Conservation (phyloP, 53 echinoderm and acorn worm genomes). For the Echinarachnius parma region DNA sequence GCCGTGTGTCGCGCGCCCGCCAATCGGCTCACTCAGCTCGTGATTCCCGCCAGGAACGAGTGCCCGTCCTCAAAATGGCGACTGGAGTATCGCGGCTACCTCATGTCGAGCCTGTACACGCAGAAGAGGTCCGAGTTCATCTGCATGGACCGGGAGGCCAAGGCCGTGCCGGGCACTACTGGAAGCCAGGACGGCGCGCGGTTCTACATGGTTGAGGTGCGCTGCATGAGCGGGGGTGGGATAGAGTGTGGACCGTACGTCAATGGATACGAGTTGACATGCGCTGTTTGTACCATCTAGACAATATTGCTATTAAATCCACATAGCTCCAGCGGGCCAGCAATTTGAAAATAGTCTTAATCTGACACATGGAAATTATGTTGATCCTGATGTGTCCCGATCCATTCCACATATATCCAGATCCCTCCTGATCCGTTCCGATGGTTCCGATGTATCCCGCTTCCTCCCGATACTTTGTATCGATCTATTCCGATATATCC, state of each 20-base stretch:
- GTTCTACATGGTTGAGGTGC: constrained; percentile 51
- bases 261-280: constrained; percentile 59
- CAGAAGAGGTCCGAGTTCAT: constrained; percentile 15
- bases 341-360: too few species aligned
- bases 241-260: constrained; percentile 52
- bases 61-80: constrained; percentile 57
- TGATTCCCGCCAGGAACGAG: constrained; percentile 52
- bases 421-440: too few species aligned
- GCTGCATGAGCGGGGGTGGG: constrained; percentile 28
- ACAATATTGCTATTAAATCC: too few species aligned
- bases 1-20: constrained; percentile 47
- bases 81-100: constrained; percentile 51
- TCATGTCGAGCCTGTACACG: constrained; percentile 19
- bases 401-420: too few species aligned
- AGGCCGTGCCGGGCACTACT: constrained; percentile 25
- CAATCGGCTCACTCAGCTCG: constrained; percentile 20
- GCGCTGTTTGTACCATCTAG: constrained; percentile 56
- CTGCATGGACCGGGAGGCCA: constrained; percentile 33
- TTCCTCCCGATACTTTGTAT: too few species aligned
- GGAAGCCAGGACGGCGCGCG: constrained; percentile 33
- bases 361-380: too few species aligned
- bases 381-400: too few species aligned
- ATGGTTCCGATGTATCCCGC: too few species aligned
- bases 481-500: too few species aligned
- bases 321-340: too few species aligned